These are phyloP conservation scores for Tricholauxania praeusta DNA, from an alignment of 2,888 invertebrate genomes.

Conservation along the genomic window DNA sequence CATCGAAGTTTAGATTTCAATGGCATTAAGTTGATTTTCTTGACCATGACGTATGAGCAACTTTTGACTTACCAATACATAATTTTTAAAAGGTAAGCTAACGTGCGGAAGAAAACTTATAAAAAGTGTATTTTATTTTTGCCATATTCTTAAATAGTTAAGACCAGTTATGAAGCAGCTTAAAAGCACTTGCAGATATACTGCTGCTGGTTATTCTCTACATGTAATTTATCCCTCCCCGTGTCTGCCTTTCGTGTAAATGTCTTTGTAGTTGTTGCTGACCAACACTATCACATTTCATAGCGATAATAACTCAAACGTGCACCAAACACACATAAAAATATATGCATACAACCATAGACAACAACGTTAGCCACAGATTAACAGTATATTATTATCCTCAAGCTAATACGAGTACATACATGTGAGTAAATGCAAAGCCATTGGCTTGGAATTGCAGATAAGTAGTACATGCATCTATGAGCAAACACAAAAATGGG, in stretches of 20 bases:
- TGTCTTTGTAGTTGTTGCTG: too few relatives aligned
- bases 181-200: too few relatives aligned
- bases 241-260: neutral
- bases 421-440: conserved; percentile 1
- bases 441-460: conserved; percentile 22
- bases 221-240: neutral
- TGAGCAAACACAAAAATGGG: too few relatives aligned
- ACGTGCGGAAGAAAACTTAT: neutral
- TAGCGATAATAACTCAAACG: conserved; percentile 2
- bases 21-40: too few relatives aligned
- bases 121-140: neutral
- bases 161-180: neutral
- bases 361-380: neutral
- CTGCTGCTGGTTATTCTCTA: neutral
- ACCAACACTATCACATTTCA: conserved; percentile 12
- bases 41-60: too few relatives aligned
- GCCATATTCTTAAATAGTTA: neutral
- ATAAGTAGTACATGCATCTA: neutral
- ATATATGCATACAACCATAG: neutral
- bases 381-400: conserved; percentile 28
- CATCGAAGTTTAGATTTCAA: too few relatives aligned
- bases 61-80: too few relatives aligned
- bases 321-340: neutral
- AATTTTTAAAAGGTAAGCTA: too few relatives aligned
- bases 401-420: neutral